phyloP scores from a whole-genome alignment of 1,140 invertebrate genomes.

The Drosophila tristis region DNA sequence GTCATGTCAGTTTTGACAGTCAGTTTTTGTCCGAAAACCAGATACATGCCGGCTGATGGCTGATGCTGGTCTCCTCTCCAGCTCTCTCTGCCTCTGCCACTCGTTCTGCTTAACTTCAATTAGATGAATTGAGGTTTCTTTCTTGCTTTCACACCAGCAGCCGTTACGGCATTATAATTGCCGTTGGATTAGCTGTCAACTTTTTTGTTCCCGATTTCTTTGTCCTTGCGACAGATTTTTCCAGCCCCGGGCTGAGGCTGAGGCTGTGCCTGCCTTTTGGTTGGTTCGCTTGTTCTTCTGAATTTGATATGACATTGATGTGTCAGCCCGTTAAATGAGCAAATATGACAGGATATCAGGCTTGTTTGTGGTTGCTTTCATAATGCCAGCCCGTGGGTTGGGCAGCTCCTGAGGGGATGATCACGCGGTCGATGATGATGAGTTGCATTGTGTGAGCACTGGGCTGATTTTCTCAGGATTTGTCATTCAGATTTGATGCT shows the following conservation, averaged over 20 bases:
- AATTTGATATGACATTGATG: conserved; percentile 83
- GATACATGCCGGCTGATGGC: conserved; percentile 40
- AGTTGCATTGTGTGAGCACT: conserved; percentile 55
- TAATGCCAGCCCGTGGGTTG: conserved; percentile 35
- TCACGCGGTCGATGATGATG: conserved; percentile 50
- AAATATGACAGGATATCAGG: conserved; percentile 75
- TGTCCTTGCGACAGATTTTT: conserved; percentile 41
- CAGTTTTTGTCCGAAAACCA: conserved; percentile 43
- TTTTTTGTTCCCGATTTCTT: conserved; percentile 44
- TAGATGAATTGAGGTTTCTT: conserved; percentile 74
- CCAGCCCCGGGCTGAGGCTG: conserved; percentile 23
- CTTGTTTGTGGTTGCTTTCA: conserved; percentile 64
- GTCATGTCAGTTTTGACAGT: conserved; percentile 84
- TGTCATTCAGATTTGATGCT: conserved; percentile 66
- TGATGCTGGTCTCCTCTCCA: conserved; percentile 53
- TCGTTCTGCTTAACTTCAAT: conserved; percentile 81
- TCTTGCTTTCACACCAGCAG: conserved; percentile 57
- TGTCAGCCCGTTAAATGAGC: conserved; percentile 84
- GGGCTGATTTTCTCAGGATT: conserved; percentile 73
- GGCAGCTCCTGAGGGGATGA: conserved; percentile 30
- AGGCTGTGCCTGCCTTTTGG: conserved; percentile 35
- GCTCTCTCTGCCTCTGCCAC: conserved; percentile 2
- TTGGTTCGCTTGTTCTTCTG: conserved; percentile 29
- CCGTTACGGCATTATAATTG: conserved; percentile 78
- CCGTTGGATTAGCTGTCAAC: conserved; percentile 82